Evolutionary conservation across 2,888 invertebrate genomes (phyloP).

Genomic region (Melieria omissa): DNA sequence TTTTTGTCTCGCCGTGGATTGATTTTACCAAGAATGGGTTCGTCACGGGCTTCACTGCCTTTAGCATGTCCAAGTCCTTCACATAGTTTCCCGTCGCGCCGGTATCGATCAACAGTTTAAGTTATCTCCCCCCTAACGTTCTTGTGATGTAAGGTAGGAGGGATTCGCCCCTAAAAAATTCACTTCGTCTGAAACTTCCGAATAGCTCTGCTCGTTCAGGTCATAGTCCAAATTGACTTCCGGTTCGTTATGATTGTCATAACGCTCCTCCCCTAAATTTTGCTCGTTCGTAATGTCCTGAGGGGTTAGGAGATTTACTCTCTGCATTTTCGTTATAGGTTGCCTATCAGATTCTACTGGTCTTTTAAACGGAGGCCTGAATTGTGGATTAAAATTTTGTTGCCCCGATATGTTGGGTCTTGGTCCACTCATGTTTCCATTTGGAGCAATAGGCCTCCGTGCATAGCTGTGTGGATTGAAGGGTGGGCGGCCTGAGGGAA

Average conservation of each 20-base stretch:
- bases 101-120: constrained; percentile 10
- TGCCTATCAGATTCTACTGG: background rate
- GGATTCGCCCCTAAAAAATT: constrained; percentile 23
- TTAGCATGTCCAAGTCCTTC: constrained; percentile 11
- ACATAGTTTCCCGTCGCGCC: constrained; percentile 16
- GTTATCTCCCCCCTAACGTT: constrained; percentile 8
- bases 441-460: no score
- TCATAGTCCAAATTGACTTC: background rate
- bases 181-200: background rate
- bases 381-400: no score
- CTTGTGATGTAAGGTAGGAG: constrained; percentile 28
- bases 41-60: background rate
- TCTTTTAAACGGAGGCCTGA: background rate
- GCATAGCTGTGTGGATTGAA: no score
- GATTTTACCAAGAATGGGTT: constrained; percentile 22
- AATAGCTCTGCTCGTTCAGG: background rate
- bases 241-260: background rate
- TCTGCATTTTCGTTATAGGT: background rate
- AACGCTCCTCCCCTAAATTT: background rate
- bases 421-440: no score
- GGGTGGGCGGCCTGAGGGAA: no score
- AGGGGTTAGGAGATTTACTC: constrained; percentile 15
- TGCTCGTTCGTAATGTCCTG: background rate
- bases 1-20: constrained; percentile 26
- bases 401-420: no score